Conservation (phyloP, 1,140 invertebrate genomes). For the Musca domestica region DNA sequence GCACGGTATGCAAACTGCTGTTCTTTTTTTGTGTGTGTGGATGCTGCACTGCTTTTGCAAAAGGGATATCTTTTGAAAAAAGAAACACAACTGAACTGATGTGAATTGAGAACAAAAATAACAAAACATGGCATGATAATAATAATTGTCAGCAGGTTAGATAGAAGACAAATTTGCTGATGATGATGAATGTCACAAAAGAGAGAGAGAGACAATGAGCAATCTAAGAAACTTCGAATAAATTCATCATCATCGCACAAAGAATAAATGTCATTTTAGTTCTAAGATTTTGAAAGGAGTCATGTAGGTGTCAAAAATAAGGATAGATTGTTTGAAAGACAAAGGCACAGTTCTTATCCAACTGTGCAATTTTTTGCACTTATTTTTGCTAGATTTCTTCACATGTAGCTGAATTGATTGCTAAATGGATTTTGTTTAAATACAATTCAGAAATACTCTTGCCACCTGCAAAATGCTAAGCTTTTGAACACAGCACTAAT, state of each 20-base stretch:
- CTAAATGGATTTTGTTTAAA: no score
- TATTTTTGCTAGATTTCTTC: not conserved
- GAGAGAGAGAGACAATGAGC: not conserved
- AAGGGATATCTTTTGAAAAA: constrained; percentile 3
- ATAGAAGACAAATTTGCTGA: not conserved
- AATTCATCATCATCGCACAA: no score
- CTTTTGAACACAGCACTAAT: no score
- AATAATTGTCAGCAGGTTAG: not conserved
- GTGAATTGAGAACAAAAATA: not conserved
- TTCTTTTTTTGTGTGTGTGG: not conserved
- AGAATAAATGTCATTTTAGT: no score
- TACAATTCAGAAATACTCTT: no score
- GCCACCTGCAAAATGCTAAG: no score
- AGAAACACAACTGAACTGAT: not conserved
- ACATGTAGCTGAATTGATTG: no score
- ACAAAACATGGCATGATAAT: constrained; percentile 9
- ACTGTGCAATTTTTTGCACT: not conserved
- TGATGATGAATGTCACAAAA: not conserved
- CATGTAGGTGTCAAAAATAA: constrained; percentile 21
- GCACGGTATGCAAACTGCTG: not conserved
- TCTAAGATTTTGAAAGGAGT: not conserved
- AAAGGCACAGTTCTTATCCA: not conserved
- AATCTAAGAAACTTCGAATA: no score
- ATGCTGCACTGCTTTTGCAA: constrained; percentile 8
- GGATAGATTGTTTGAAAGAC: not conserved